Percentiles rank a stretch among this genome's conserved stretches.
Evolutionary conservation across 2,888 invertebrate species (phyloP).

Genomic region (Eilema griseolum): DNA sequence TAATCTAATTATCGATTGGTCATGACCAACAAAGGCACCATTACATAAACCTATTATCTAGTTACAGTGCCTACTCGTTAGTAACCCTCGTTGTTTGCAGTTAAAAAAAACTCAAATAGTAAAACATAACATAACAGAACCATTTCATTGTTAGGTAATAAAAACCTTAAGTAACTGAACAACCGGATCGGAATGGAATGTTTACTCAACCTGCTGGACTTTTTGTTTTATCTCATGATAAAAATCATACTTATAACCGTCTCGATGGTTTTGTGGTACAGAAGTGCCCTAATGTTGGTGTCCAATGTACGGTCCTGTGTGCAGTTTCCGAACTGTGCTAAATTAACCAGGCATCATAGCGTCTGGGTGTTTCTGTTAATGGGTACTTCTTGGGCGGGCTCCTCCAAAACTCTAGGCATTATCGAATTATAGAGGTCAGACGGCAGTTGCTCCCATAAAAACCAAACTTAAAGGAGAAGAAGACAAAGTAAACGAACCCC

Average conservation of each 20-base stretch:
- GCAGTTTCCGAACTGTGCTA: no score
- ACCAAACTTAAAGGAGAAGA: neutral
- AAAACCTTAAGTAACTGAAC: neutral
- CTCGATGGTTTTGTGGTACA: neutral
- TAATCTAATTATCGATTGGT: neutral
- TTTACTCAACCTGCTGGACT: neutral
- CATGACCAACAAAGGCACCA: neutral
- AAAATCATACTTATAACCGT: neutral
- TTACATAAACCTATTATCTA: neutral
- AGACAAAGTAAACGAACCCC: neutral
- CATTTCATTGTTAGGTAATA: neutral
- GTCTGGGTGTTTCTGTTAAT: no score
- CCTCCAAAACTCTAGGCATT: no score
- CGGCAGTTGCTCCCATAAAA: neutral
- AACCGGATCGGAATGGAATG: neutral
- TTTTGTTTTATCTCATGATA: neutral
- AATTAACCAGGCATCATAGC: no score
- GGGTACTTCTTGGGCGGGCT: neutral
- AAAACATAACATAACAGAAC: neutral
- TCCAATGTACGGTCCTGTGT: no score
- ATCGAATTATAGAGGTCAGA: neutral
- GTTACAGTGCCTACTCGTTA: neutral
- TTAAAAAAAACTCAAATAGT: neutral
- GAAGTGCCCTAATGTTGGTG: no score
- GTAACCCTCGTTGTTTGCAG: neutral